Percentiles rank a stretch among this genome's conserved stretches.
phyloP scores from a whole-genome alignment of 1,140 invertebrate species.

The Ctenoplectra terminalis region DNA sequence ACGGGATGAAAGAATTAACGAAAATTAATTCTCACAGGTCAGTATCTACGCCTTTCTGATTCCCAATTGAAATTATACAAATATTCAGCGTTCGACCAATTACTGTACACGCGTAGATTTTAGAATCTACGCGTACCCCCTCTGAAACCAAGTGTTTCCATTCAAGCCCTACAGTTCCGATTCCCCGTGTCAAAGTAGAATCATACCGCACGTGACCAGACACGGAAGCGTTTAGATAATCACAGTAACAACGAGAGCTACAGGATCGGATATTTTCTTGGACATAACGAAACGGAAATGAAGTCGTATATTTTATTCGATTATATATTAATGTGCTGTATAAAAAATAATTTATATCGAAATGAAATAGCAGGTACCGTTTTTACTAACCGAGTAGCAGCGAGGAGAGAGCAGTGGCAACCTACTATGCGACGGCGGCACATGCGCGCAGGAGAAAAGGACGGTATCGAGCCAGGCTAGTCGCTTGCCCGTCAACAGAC shows the following conservation, averaged over 20 bases:
- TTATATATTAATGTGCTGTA: neutral
- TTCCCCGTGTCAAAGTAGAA: neutral
- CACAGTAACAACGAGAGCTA: neutral
- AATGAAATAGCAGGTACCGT: conserved; percentile 29
- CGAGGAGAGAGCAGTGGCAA: conserved; percentile 44
- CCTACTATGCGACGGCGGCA: conserved; percentile 56
- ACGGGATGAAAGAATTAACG: neutral
- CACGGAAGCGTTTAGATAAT: neutral
- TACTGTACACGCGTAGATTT: neutral
- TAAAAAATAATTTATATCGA: neutral
- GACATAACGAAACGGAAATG: neutral
- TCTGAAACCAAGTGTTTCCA: neutral
- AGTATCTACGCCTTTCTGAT: neutral
- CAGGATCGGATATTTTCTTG: no score
- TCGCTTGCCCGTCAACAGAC: conserved; percentile 75
- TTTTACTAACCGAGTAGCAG: conserved; percentile 42
- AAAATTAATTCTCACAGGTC: neutral
- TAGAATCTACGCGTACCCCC: no score
- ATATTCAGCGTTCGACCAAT: neutral
- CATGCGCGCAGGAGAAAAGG: conserved; percentile 77
- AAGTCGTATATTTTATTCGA: neutral
- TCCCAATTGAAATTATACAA: neutral
- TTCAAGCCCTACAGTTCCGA: neutral
- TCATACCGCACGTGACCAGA: neutral
- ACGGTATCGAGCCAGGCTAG: conserved; percentile 81